Percentiles rank a stretch among this genome's conserved stretches.
These are phyloP conservation scores for Axinella damicornis DNA, from an alignment of 37 sponge, comb jelly and placozoan species.

Conservation along the genomic window DNA sequence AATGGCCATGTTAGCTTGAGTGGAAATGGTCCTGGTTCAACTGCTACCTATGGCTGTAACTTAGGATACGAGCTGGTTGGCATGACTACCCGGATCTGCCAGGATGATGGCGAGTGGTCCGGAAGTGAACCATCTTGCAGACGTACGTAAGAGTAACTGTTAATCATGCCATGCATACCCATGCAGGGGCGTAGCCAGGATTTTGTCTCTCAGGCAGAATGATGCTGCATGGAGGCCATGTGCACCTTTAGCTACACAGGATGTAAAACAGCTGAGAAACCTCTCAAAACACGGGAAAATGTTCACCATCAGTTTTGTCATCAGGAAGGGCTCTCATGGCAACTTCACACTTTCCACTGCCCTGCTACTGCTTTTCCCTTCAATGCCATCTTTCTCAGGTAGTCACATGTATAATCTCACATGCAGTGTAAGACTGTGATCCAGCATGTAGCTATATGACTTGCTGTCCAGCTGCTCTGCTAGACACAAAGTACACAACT, in stretches of 20 bases:
- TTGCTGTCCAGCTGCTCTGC: not conserved
- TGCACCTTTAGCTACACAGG: too few relatives aligned
- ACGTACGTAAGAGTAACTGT: not conserved
- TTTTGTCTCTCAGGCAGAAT: not conserved
- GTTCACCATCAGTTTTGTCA: too few relatives aligned
- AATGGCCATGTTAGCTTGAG: constrained; percentile 29
- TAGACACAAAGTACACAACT: too few relatives aligned
- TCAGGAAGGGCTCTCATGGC: too few relatives aligned
- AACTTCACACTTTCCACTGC: too few relatives aligned
- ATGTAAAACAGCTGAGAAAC: too few relatives aligned
- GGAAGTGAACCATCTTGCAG: constrained; percentile 49
- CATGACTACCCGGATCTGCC: constrained; percentile 27
- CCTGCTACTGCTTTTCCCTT: too few relatives aligned
- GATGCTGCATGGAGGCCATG: not conserved
- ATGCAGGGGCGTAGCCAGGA: not conserved
- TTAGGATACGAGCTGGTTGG: constrained; percentile 50
- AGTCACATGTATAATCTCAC: too few relatives aligned
- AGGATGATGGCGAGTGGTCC: constrained; percentile 51
- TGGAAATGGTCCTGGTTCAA: constrained; percentile 26
- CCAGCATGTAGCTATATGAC: not conserved
- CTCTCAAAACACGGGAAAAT: too few relatives aligned
- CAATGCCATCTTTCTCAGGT: too few relatives aligned
- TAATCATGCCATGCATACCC: constrained; percentile 1
- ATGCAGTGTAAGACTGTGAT: too few relatives aligned
- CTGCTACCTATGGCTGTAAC: constrained; percentile 64